Conservation (phyloP, 2,888 invertebrate species). For the Pyrrhia umbra region DNA sequence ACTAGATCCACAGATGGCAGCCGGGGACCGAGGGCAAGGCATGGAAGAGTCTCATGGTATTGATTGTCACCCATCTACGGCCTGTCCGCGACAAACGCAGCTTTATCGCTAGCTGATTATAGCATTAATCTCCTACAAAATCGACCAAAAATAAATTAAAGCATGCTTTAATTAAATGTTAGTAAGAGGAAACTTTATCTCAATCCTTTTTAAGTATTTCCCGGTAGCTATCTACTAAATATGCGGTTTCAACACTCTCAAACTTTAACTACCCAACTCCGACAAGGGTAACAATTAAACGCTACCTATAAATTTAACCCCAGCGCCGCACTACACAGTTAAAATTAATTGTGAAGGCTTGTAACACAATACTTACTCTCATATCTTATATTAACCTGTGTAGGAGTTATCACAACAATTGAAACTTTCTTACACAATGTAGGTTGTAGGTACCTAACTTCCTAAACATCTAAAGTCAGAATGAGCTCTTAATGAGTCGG, state of each 20-base stretch:
- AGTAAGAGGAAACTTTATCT: background rate
- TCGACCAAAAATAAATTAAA: too few species aligned
- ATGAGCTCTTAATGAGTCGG: too few species aligned
- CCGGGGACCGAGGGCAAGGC: too few species aligned
- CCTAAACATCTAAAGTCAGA: background rate
- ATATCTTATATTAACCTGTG: background rate
- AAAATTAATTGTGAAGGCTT: slow-evolving; percentile 7
- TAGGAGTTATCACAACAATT: background rate
- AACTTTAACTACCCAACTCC: slow-evolving; percentile 4
- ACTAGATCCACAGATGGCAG: too few species aligned
- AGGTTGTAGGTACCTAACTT: background rate
- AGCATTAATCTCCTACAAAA: too few species aligned
- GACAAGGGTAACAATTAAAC: slow-evolving; percentile 5
- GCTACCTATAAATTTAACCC: background rate
- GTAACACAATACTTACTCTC: background rate
- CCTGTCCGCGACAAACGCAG: too few species aligned
- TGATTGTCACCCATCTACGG: too few species aligned
- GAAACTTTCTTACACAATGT: background rate
- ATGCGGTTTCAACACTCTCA: slow-evolving; percentile 3
- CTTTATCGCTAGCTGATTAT: too few species aligned
- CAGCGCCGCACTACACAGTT: slow-evolving; percentile 2
- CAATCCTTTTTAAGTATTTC: background rate
- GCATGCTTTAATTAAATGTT: too few species aligned
- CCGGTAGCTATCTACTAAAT: background rate
- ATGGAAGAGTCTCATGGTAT: too few species aligned